phyloP scores from a whole-genome alignment of 1,140 invertebrate species.

The Bactericera cockerelli region DNA sequence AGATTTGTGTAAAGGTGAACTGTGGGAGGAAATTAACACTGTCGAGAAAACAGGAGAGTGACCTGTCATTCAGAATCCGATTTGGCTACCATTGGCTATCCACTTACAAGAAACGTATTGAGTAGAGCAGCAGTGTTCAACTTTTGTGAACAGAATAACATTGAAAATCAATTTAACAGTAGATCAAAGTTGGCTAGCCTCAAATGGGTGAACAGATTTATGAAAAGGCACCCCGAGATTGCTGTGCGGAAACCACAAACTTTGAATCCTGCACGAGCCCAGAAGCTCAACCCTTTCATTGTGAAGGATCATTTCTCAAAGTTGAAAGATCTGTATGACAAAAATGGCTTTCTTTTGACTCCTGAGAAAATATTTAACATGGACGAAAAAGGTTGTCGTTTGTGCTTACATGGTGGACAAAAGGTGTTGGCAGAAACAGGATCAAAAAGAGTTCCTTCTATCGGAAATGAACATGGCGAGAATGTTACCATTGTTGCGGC shows the following conservation, averaged over 20 bases:
- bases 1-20: neutral
- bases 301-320: constrained; percentile 26
- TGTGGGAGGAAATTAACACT: constrained; percentile 1
- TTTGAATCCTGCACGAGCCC: constrained; percentile 25
- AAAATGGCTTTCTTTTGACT: constrained; percentile 21
- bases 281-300: constrained; percentile 27
- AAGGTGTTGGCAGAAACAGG: constrained; percentile 27
- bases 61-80: constrained; percentile 22
- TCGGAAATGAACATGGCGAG: constrained; percentile 28
- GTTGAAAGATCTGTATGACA: constrained; percentile 22
- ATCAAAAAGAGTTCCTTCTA: constrained; percentile 26
- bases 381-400: constrained; percentile 30
- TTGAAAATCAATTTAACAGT: neutral
- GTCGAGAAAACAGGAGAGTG: constrained; percentile 22
- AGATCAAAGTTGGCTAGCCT: neutral
- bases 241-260: constrained; percentile 24
- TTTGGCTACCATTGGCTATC: constrained; percentile 22
- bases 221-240: constrained; percentile 21
- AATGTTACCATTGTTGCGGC: constrained; percentile 29
- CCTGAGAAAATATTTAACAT: constrained; percentile 29
- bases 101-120: constrained; percentile 20
- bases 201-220: neutral
- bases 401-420: constrained; percentile 28
- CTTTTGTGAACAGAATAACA: neutral
- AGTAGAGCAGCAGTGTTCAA: neutral